Evolutionary conservation across 2,888 invertebrate species (phyloP).

Genomic region (Lathronympha strigana): DNA sequence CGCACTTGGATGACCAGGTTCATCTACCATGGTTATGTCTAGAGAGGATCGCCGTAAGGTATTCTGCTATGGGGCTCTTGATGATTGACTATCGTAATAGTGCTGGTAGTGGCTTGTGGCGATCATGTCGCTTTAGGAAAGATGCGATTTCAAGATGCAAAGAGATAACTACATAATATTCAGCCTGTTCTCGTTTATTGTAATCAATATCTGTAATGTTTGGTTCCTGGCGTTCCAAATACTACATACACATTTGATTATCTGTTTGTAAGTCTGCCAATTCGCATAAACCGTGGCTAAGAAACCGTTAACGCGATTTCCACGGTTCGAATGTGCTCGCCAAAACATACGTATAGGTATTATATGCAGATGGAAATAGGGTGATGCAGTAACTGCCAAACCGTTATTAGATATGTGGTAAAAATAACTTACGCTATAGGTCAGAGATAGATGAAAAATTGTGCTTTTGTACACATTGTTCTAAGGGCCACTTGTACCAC

Average conservation of each 20-base stretch:
- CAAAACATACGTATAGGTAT: background rate
- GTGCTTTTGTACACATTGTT: background rate
- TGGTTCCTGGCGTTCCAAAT: no score
- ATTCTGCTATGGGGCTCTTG: background rate
- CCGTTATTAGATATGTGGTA: constrained; percentile 20
- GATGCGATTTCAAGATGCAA: no score
- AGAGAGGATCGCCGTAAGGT: background rate
- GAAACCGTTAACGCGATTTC: background rate
- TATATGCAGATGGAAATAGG: constrained; percentile 9
- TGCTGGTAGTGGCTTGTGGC: no score
- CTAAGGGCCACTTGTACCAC: no score
- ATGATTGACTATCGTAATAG: no score
- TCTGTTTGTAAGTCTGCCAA: constrained; percentile 9
- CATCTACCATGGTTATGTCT: background rate
- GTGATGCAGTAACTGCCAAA: constrained; percentile 25
- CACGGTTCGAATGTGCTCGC: constrained; percentile 9
- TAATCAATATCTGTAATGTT: no score
- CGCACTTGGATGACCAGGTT: no score
- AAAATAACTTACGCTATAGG: constrained; percentile 11
- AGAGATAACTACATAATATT: no score
- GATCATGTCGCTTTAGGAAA: no score
- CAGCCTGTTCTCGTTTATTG: no score
- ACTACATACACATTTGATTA: background rate
- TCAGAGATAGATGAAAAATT: background rate
- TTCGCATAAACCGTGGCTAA: background rate